These are phyloP conservation scores for Idris sp. DNA, from an alignment of 1,140 invertebrate genomes.

Conservation along the genomic window DNA sequence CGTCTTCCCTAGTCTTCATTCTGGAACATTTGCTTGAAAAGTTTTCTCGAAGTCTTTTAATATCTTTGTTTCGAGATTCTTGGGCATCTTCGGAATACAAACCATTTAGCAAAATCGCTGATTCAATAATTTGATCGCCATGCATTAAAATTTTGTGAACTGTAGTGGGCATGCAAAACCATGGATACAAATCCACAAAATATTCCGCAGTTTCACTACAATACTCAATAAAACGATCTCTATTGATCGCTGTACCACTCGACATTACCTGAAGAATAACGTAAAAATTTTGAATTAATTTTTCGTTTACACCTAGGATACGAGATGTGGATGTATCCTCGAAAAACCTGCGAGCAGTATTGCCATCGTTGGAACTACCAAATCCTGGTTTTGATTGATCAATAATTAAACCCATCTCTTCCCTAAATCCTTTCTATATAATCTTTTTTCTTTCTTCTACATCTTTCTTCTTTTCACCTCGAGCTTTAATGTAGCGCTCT, in stretches of 20 bases:
- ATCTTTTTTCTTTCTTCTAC: constrained; percentile 37
- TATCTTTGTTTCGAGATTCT: constrained; percentile 8
- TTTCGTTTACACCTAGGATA: constrained; percentile 69
- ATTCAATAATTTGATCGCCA: constrained; percentile 4
- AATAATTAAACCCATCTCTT: constrained; percentile 54
- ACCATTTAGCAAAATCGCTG: not conserved
- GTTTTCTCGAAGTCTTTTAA: too few relatives aligned
- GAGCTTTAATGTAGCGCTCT: constrained; percentile 27
- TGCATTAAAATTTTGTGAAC: constrained; percentile 18
- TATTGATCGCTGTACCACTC: constrained; percentile 56
- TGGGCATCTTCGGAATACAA: constrained; percentile 10
- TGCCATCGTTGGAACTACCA: constrained; percentile 71
- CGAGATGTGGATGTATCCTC: constrained; percentile 12
- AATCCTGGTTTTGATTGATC: constrained; percentile 66
- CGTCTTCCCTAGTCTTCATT: too few relatives aligned
- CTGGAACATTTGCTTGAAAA: too few relatives aligned
- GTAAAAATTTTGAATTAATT: constrained; percentile 64
- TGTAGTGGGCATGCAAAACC: constrained; percentile 26
- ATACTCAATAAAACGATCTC: constrained; percentile 24
- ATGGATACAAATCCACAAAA: constrained; percentile 28
- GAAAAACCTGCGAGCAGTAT: constrained; percentile 71
- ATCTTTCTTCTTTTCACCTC: constrained; percentile 25
- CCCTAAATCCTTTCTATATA: constrained; percentile 28
- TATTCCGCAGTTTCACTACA: not conserved
- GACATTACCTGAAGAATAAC: constrained; percentile 63